Conservation (phyloP, 2,888 invertebrate genomes). For the Heteromurus nitidus region DNA sequence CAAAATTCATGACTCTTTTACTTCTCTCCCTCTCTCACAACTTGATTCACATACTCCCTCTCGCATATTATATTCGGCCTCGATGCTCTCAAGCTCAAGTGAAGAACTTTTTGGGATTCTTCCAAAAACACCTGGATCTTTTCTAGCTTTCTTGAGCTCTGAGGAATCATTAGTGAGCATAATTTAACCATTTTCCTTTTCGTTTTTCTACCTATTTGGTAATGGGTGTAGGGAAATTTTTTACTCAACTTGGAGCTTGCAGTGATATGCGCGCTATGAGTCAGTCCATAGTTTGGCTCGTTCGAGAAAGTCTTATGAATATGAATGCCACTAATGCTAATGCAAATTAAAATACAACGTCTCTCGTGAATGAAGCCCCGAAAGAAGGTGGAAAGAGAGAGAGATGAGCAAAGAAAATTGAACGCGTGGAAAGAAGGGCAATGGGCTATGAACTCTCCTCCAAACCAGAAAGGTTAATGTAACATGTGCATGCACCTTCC, state of each 20-base stretch:
- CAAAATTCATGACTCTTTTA: conserved; percentile 58
- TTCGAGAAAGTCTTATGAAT: conserved; percentile 45
- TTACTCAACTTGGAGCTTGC: background rate
- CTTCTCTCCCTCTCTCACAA: conserved; percentile 19
- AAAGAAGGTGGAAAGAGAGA: background rate
- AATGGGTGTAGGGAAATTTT: background rate
- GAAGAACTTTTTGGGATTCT: conserved; percentile 48
- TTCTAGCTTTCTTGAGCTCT: background rate
- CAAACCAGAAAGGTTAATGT: conserved; percentile 48
- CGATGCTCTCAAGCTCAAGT: background rate
- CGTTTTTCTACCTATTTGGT: background rate
- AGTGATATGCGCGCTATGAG: background rate
- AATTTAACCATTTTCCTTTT: conserved; percentile 37
- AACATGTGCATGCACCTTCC: conserved; percentile 21
- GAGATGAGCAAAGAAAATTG: too few species aligned
- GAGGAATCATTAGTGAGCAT: conserved; percentile 16
- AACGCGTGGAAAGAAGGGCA: conserved; percentile 39
- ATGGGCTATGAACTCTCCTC: conserved; percentile 36
- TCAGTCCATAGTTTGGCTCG: too few species aligned
- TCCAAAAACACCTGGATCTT: conserved; percentile 54
- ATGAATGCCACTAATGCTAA: conserved; percentile 55
- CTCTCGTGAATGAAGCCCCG: conserved; percentile 5
- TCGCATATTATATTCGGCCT: too few species aligned
- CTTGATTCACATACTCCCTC: background rate
- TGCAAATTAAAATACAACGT: conserved; percentile 54